A percentile compares a stretch with the other conserved stretches of the same genome.
These are phyloP conservation scores for Chloroceryle aenea DNA, from an alignment of 2,113 vertebrate species.

Conservation along the genomic window DNA sequence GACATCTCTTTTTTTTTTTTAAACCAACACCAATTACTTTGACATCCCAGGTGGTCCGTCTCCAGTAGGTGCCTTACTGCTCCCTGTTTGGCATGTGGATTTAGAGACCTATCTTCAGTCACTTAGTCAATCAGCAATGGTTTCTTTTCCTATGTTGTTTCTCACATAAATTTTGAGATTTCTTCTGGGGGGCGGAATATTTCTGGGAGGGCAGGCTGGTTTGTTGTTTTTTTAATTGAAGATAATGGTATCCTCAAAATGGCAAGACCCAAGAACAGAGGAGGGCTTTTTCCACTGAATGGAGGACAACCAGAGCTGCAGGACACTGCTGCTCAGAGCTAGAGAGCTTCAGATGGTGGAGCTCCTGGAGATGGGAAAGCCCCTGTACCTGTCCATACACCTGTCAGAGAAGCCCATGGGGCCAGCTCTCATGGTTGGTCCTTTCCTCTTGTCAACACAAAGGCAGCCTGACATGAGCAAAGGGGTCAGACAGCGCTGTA, in stretches of 20 bases:
- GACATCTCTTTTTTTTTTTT: neutral
- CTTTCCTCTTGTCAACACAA: neutral
- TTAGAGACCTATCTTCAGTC: neutral
- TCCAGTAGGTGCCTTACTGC: neutral
- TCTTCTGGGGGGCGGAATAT: neutral
- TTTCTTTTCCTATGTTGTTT: neutral
- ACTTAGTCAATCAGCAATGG: neutral
- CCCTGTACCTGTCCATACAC: neutral
- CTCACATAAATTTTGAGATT: neutral
- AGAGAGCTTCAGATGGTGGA: neutral
- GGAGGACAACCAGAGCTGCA: neutral
- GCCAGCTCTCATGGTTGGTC: neutral
- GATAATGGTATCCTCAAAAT: neutral
- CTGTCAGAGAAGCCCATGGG: neutral
- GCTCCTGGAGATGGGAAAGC: neutral
- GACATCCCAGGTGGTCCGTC: neutral
- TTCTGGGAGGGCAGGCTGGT: neutral
- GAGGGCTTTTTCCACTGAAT: neutral
- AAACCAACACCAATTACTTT: neutral
- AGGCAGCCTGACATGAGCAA: neutral
- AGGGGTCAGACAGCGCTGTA: neutral
- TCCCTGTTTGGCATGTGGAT: neutral
- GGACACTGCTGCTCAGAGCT: neutral
- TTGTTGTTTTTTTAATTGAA: neutral
- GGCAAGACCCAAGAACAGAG: neutral